Evolutionary conservation across 2,113 vertebrate genomes (phyloP).

Genomic region (Mesoclemmys tuberculata): DNA sequence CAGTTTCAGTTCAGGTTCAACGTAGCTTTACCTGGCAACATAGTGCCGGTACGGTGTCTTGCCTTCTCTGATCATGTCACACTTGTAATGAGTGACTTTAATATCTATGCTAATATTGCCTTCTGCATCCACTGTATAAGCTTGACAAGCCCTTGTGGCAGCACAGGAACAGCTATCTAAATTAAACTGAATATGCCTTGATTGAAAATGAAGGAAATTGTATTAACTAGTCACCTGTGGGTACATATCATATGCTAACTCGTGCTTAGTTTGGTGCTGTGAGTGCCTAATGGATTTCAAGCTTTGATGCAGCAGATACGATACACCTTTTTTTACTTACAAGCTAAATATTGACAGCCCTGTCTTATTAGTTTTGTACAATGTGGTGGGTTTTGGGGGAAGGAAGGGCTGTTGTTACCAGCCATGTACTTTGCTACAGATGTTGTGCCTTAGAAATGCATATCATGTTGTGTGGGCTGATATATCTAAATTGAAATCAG

Average conservation of each 20-base stretch:
- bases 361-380: background rate
- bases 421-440: background rate
- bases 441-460: background rate
- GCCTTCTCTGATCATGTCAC: background rate
- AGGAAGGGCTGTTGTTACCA: background rate
- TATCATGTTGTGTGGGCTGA: rapidly evolving
- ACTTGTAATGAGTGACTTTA: constrained; percentile 44
- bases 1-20: background rate
- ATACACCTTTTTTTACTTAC: rapidly evolving
- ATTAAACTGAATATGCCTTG: constrained; percentile 53
- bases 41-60: background rate
- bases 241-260: background rate
- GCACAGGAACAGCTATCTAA: constrained; percentile 42
- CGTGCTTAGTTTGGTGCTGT: background rate
- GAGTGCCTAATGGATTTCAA: constrained; percentile 11
- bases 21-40: background rate
- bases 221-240: constrained; percentile 52
- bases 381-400: background rate
- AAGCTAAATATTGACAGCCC: background rate
- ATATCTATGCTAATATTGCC: constrained; percentile 59
- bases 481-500: background rate
- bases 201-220: constrained; percentile 56
- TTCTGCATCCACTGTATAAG: background rate
- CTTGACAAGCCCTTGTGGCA: constrained; percentile 29
- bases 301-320: background rate